Evolutionary conservation across 2,888 invertebrate genomes (phyloP).

Genomic region (Chironomus riparius): DNA sequence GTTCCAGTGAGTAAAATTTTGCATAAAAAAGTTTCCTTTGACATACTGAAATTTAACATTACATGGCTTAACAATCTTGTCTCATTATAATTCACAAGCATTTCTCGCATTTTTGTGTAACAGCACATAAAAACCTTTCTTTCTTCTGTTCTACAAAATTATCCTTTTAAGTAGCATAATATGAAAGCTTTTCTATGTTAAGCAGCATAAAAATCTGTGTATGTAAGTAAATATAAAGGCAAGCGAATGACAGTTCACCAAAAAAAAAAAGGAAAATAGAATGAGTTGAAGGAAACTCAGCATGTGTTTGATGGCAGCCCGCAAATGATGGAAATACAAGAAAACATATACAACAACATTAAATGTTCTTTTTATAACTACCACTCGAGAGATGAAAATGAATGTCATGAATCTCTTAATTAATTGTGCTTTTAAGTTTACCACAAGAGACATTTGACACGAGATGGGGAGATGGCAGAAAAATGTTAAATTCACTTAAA

Average conservation of each 20-base stretch:
- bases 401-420: constrained; percentile 22
- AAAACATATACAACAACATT: not conserved
- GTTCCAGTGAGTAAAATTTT: no score
- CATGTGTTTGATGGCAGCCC: not conserved
- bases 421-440: not conserved
- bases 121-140: not conserved
- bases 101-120: not conserved
- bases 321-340: not conserved
- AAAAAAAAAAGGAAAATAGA: not conserved
- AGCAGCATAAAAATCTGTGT: not conserved
- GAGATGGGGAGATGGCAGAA: not conserved
- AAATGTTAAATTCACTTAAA: not conserved
- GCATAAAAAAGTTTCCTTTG: no score
- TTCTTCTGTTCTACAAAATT: no score
- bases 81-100: not conserved
- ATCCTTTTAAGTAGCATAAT: no score
- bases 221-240: no score
- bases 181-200: not conserved
- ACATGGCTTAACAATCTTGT: not conserved
- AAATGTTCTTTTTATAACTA: not conserved
- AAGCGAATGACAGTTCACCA: not conserved
- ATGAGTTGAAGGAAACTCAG: not conserved
- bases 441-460: not conserved
- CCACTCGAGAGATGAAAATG: constrained; percentile 3
- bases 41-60: not conserved